phyloP scores from a whole-genome alignment of 1,140 invertebrate genomes.

The Zophobas morio region DNA sequence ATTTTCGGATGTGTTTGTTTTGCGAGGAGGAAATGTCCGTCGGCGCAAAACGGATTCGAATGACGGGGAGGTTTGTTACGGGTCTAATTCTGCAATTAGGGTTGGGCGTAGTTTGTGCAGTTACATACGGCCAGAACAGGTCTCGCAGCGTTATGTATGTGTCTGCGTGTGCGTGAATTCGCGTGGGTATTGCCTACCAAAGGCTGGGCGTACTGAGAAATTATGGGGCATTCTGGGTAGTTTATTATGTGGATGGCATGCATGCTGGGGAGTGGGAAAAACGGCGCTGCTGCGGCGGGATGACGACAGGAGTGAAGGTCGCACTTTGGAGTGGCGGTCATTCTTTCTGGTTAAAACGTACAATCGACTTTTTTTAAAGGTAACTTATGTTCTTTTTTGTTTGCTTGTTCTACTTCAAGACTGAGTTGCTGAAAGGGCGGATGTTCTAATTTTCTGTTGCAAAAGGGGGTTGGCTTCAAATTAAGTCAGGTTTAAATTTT shows the following conservation, averaged over 20 bases:
- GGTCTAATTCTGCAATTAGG: constrained; percentile 27
- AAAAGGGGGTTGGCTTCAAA: too few relatives aligned
- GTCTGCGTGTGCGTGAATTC: constrained; percentile 41
- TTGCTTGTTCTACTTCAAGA: too few relatives aligned
- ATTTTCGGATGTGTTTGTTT: constrained; percentile 7
- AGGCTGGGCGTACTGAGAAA: constrained; percentile 29
- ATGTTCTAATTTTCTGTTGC: too few relatives aligned
- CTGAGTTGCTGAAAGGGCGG: too few relatives aligned
- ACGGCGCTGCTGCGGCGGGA: background rate
- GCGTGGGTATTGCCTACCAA: constrained; percentile 13
- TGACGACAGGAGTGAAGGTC: too few relatives aligned
- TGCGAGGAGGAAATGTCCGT: background rate
- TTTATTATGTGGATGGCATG: constrained; percentile 7
- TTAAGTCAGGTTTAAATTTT: too few relatives aligned
- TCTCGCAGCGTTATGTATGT: constrained; percentile 32
- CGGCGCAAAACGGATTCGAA: background rate
- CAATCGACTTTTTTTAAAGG: too few relatives aligned
- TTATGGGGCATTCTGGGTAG: constrained; percentile 21
- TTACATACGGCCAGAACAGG: constrained; percentile 18
- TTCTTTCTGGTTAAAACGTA: too few relatives aligned
- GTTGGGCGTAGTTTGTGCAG: constrained; percentile 25
- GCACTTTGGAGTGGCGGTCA: too few relatives aligned
- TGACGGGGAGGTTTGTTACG: background rate
- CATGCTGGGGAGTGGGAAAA: constrained; percentile 1
- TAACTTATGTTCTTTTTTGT: too few relatives aligned